Evolutionary conservation across 2,888 invertebrate species (phyloP), one percentile per base, ranked within the genome.

Genomic region (Pimpla rufipes): DNA sequence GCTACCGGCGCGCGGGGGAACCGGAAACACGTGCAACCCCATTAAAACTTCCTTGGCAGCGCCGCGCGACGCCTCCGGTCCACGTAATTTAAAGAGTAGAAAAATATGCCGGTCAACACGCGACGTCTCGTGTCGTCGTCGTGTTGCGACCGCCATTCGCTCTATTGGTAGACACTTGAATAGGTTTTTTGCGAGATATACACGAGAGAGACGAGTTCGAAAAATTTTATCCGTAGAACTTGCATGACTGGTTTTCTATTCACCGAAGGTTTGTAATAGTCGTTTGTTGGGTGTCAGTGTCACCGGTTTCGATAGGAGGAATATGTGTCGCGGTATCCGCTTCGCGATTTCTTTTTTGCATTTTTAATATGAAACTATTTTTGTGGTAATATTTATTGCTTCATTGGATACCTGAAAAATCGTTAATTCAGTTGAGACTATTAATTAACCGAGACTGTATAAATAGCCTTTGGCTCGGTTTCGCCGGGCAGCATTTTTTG

Each of bases 131-230:
- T 70, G 79, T 70, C 79, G 75, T 64, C 74, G 78, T 82, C 29
- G 29, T 29, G 5, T 29, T 29, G 5, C 29, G 29, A 29, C 78
- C 67, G 73, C 37, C 21, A 55, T 77, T 74, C 73, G 68, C 52
- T 77, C 42, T 45, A 74, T 74, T 74, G 66, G 83, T 83, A 83
- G 83, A 76, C 74, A 80, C 73, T 52, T 78, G 42, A 16, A 74
- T 79, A 75, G 62, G n/a, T 67, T 29, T 23, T 37, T 18, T 50
- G 68, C 52, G 73, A 78, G 67, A 59, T 68, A 73, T 8, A 8
- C 8, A 42, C 42, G 68, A 59, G 23, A 40, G 29, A 42, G 80
- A 29, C 66, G 16, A 59, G 67, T 83, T 83, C 23, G 45, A 78
- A 66, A 73, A 73, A 42, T 16, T 77, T 50, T 16, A 13, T 29